Evolutionary conservation across 1,140 invertebrate genomes (phyloP), one percentile per base, ranked within the genome.

Genomic region (Aporrectodea caliginosa): DNA sequence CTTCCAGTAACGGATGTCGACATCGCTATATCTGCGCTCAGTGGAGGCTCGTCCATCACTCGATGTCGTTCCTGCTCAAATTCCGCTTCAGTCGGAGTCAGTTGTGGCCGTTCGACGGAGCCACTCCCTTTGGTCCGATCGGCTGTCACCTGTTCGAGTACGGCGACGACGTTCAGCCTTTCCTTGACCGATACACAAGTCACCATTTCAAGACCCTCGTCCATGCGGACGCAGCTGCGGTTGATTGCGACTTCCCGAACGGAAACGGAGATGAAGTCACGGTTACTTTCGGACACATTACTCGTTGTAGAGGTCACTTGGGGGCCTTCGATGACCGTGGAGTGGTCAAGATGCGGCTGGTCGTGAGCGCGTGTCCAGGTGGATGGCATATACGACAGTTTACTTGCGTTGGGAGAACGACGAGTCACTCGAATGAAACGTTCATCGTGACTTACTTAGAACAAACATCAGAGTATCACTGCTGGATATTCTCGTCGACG

Each of bases 1-100:
- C 71, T 16, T 79, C 58, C 78, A 34, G 73, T n/a, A 79, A 75
- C 78, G 78, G 78, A 27, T 79, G 78, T 34, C 71, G 73, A 27
- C 78, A 70, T 16, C 71, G 73, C n/a, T 79, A 79, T 71, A 74
- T 33, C 1, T 79, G 78, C 72, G 78, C 35, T 29, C 71, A 43
- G 73, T 33, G 73, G 27, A 43, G 30, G 71, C 43, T 58, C 43
- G 6, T 12, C 6, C 32, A 79, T 30, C 78, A 58, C n/a, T 79
- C 78, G 30, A 1, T 16, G 22, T 74, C 71, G 16, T 31, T 74
- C 12, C 27, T 79, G 71, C 71, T 58, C 6, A 58, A 58, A 6
- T 58, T 12, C 43, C 43, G 43, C 6, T 58, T 58, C 43, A 58
- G 43, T 58, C 43, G 43, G 43, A 58, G 43, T 22, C 43, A 58